Base-by-base conservation (phyloP, 2,113 vertebrate species). In the Oostethus manadensis region DNA sequence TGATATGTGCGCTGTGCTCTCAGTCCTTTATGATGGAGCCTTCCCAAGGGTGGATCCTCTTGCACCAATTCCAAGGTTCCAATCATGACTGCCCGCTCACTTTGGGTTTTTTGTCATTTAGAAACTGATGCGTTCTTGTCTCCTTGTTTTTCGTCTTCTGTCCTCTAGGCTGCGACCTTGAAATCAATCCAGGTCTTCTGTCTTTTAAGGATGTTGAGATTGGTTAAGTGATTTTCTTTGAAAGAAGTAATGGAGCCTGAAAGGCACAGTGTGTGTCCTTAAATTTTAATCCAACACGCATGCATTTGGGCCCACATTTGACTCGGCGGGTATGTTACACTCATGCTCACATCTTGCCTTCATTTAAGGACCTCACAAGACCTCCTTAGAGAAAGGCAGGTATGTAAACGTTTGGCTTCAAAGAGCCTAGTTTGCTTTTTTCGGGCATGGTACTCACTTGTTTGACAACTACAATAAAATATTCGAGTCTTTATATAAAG, bases 21-120 rank as follows among this genome's bases (percentile, higher is more conserved):
- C 57, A 23, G 44, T 68, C 71, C 33, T 57, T 69, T 59, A 45
- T n/a, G 22, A 38, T 51, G 71, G 58, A 22, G 51, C 73, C 35
- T 26, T 73, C 74, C 58, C 62, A 3, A 42, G 58, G 68, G 84
- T 56, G 68, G 73, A 72, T 82, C 72, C 51, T 73, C 62, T 80
- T 74, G 74, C 78, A 50, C 57, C 29, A 43, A 26, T 50, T 68
- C 50, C 59, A 62, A 57, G 44, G 55, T 65, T 42, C 21, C 51
- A 59, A n/a, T 71, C 59, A 48, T 29, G 71, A 59, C 61, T 26
- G 47, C 57, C 35, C 51, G 26, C 43, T 56, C 17, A 58, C 62
- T 60, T 62, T 48, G n/a, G 63, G 35, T 10, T 55, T 38, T 38
- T 40, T 53, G 64, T 70, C 58, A 42, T 68, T 60, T 69, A 18